Conservation (phyloP, 1,140 invertebrate species). For the Melitaea cinxia region DNA sequence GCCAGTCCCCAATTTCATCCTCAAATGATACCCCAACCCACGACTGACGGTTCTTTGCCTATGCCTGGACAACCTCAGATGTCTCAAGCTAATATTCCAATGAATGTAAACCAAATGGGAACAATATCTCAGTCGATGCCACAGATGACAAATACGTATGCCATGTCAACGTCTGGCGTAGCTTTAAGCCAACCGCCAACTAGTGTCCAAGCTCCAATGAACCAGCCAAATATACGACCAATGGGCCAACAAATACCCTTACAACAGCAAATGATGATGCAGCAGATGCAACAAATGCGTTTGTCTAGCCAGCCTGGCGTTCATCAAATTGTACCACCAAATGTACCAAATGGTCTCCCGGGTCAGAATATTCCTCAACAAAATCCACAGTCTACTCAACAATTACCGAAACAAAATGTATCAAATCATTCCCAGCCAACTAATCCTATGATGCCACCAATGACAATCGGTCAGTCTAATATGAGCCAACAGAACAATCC, state of each 20-base stretch:
- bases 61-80: constrained; percentile 64
- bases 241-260: constrained; percentile 59
- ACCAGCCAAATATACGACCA: constrained; percentile 54
- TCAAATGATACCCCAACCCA: constrained; percentile 62
- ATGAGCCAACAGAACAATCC: constrained; percentile 58
- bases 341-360: constrained; percentile 53
- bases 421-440: constrained; percentile 62
- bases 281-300: constrained; percentile 72
- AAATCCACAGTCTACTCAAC: constrained; percentile 53
- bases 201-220: constrained; percentile 52
- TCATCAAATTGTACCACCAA: constrained; percentile 62
- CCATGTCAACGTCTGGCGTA: constrained; percentile 56
- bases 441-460: constrained; percentile 62
- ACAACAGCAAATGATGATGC: constrained; percentile 64
- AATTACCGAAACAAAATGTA: constrained; percentile 62
- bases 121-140: constrained; percentile 64
- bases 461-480: constrained; percentile 54
- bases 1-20: constrained; percentile 68
- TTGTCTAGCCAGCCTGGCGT: constrained; percentile 69
- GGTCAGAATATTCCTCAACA: constrained; percentile 50
- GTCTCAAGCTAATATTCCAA: constrained; percentile 64
- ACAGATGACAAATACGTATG: constrained; percentile 59
- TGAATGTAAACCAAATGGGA: constrained; percentile 58
- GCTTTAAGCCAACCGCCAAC: constrained; percentile 52
- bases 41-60: constrained; percentile 50